Evolutionary conservation across 2,797 vertebrate species (phyloP), one percentile per base, ranked within the genome.

Genomic region (Acridotheres tristis): DNA sequence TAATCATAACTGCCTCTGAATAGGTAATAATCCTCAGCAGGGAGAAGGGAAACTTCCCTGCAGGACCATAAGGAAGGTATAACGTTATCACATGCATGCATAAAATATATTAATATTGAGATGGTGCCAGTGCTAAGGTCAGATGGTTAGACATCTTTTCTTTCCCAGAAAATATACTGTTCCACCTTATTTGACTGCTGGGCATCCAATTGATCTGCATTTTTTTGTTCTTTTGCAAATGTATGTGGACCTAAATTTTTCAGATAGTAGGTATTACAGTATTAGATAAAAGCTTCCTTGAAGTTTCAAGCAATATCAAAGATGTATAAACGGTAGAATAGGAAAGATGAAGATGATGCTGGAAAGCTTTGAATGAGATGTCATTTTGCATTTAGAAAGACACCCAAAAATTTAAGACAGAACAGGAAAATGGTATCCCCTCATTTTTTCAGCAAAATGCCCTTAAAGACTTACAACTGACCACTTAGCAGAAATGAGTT

Each of bases 21-120:
- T 81, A 98, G 96, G 97, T 97, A 98, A 97, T 98, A 97, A 98
- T 97, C 97, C 93, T 98, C 96, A 91, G 54, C 16, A 89, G 96
- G 92, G 95, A 97, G 96, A 97, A 96, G 85, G 89, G 94, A 97
- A 96, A 94, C 97, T 97, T 98, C 97, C 96, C 96, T 96, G 85
- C 96, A 98, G 97, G 97, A 98, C 95, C 93, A 97, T 97, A 97
- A 98, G 97, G 88, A 97, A 97, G 85, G 96, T 96, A 97, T 97
- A 97, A 98, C 48, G 11, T 97, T 97, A 97, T 97, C 96, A 93
- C 83, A 95, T 90, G 92, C 94, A 97, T 97, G 97, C 97, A 97
- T 98, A 98, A 98, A 98, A 97, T 97, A 96, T 96, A 97, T 97
- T 97, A 97, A 98, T 97, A 98, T 97, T 97, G 97, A 98, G 97